These are phyloP conservation scores for Enteromius thamalakanensis DNA, from an alignment of 2,797 vertebrate genomes.

Conservation along the genomic window DNA sequence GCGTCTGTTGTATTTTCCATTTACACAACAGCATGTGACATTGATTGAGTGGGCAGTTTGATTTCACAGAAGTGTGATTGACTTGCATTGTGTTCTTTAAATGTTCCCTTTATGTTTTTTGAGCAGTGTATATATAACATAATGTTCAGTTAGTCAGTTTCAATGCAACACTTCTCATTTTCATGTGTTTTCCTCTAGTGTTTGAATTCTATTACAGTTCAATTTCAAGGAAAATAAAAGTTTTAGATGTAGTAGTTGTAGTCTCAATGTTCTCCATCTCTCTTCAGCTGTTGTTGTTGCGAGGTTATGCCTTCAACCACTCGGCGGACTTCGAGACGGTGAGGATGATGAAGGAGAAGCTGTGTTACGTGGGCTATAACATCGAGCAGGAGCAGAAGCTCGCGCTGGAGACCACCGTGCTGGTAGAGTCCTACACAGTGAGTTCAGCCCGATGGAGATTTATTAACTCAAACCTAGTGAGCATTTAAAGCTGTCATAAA, in stretches of 20 bases:
- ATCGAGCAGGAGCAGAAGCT: slow-evolving; percentile 92
- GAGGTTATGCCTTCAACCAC: slow-evolving; percentile 91
- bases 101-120: too few relatives aligned
- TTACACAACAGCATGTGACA: too few relatives aligned
- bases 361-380: slow-evolving; percentile 91
- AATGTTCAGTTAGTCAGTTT: background rate
- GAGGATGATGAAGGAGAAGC: slow-evolving; percentile 91
- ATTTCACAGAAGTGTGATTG: too few relatives aligned
- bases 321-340: slow-evolving; percentile 92
- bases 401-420: slow-evolving; percentile 84
- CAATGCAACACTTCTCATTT: background rate
- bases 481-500: background rate
- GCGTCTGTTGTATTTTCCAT: too few relatives aligned
- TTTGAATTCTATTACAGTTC: background rate
- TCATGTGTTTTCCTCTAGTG: background rate
- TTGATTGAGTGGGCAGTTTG: too few relatives aligned
- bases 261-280: background rate
- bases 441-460: background rate
- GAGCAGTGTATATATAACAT: too few relatives aligned
- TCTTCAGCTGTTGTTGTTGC: slow-evolving; percentile 81
- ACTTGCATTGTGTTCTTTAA: too few relatives aligned
- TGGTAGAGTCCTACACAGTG: slow-evolving; percentile 46
- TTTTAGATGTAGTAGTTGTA: background rate
- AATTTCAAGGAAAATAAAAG: background rate
- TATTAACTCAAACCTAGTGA: background rate